Percentiles rank a stretch among this genome's conserved stretches.
These are phyloP conservation scores for Ganaspis brasiliensis DNA, from an alignment of 2,888 invertebrate genomes.

Conservation along the genomic window DNA sequence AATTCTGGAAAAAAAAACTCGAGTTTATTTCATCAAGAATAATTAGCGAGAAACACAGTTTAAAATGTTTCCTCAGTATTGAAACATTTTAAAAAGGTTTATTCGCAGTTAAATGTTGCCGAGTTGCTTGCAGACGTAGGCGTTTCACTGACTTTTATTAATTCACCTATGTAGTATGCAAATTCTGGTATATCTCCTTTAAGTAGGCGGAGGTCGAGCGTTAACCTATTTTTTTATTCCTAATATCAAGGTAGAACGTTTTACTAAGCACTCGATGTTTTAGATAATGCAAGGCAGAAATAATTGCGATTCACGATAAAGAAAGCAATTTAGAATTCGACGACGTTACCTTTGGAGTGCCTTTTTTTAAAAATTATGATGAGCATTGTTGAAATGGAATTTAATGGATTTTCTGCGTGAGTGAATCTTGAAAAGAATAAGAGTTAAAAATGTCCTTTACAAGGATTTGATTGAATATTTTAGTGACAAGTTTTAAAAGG, in stretches of 20 bases:
- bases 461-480: no score
- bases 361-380: background rate
- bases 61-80: no score
- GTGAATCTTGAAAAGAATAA: no score
- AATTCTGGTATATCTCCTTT: slow-evolving; percentile 39
- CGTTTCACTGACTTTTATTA: slow-evolving; percentile 28
- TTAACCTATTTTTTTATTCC: slow-evolving; percentile 30
- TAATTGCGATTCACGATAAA: slow-evolving; percentile 39
- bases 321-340: slow-evolving; percentile 32
- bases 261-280: slow-evolving; percentile 37
- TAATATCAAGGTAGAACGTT: slow-evolving; percentile 35
- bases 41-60: no score
- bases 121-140: slow-evolving; percentile 13
- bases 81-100: no score
- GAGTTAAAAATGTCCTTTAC: no score
- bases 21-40: no score
- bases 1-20: no score
- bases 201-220: slow-evolving; percentile 27
- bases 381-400: background rate
- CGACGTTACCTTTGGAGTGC: slow-evolving; percentile 4
- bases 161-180: slow-evolving; percentile 20
- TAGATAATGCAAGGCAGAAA: slow-evolving; percentile 37
- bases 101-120: background rate
- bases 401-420: background rate
- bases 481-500: no score